phyloP scores from a whole-genome alignment of 1,140 invertebrate genomes.

The Argopecten irradians region DNA sequence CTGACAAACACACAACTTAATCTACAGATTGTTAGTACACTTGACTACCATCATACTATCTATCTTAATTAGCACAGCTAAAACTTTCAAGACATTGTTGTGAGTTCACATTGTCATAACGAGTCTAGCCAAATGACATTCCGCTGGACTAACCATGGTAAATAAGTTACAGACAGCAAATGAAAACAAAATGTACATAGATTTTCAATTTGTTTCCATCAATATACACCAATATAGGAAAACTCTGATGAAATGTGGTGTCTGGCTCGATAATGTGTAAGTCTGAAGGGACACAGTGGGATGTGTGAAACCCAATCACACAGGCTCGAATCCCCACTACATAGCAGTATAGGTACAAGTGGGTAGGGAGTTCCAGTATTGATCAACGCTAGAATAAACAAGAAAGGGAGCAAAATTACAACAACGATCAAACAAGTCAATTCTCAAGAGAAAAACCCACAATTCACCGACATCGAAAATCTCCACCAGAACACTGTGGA shows the following conservation, averaged over 20 bases:
- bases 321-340: background rate
- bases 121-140: too few species aligned
- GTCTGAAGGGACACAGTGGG: background rate
- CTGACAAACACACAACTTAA: too few species aligned
- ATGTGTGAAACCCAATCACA: background rate
- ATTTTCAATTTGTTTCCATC: background rate
- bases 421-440: background rate
- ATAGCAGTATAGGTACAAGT: background rate
- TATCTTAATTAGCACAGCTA: too few species aligned
- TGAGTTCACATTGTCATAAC: too few species aligned
- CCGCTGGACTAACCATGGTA: too few species aligned
- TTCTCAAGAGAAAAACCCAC: background rate
- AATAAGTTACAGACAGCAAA: too few species aligned
- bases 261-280: background rate
- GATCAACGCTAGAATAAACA: background rate
- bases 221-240: background rate
- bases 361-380: background rate
- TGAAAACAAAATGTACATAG: conserved; percentile 1
- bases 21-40: too few species aligned
- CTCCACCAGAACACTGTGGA: background rate
- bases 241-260: background rate
- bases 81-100: too few species aligned
- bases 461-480: background rate
- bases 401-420: background rate
- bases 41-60: too few species aligned